Evolutionary conservation across 2,888 invertebrate genomes (phyloP).

Genomic region (Megastigmus dorsalis): DNA sequence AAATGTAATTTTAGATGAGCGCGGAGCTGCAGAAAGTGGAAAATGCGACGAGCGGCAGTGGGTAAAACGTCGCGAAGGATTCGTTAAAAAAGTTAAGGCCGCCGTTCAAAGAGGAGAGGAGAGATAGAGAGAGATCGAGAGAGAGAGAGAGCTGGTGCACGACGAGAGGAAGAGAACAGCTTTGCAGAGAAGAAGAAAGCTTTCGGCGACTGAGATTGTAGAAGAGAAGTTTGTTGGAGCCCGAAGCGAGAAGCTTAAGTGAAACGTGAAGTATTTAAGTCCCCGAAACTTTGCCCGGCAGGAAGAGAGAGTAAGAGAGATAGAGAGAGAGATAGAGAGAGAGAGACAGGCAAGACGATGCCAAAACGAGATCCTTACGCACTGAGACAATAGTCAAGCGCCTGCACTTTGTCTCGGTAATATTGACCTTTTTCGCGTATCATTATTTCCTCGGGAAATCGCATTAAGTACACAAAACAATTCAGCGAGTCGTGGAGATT

Average conservation of each 20-base stretch:
- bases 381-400: constrained; percentile 29
- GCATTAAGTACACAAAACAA: background rate
- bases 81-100: constrained; percentile 53
- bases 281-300: constrained; percentile 53
- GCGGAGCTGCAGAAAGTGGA: constrained; percentile 35
- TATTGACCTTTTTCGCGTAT: constrained; percentile 31
- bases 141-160: too few relatives aligned
- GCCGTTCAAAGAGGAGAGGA: constrained; percentile 45
- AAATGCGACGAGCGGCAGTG: constrained; percentile 39
- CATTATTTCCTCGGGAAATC: constrained; percentile 25
- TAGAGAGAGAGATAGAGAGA: too few relatives aligned
- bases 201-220: constrained; percentile 53
- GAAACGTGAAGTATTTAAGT: constrained; percentile 59
- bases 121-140: too few relatives aligned
- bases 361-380: constrained; percentile 33
- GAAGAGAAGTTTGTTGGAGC: constrained; percentile 52
- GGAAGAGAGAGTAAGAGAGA: too few relatives aligned
- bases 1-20: constrained; percentile 31
- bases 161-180: constrained; percentile 30
- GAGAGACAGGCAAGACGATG: too few relatives aligned
- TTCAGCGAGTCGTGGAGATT: background rate
- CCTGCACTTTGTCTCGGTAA: constrained; percentile 36
- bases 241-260: constrained; percentile 55
- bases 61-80: constrained; percentile 49
- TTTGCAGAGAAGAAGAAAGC: constrained; percentile 51